phyloP scores from a whole-genome alignment of 2,797 vertebrate species.

The Pantherophis vulpinus region DNA sequence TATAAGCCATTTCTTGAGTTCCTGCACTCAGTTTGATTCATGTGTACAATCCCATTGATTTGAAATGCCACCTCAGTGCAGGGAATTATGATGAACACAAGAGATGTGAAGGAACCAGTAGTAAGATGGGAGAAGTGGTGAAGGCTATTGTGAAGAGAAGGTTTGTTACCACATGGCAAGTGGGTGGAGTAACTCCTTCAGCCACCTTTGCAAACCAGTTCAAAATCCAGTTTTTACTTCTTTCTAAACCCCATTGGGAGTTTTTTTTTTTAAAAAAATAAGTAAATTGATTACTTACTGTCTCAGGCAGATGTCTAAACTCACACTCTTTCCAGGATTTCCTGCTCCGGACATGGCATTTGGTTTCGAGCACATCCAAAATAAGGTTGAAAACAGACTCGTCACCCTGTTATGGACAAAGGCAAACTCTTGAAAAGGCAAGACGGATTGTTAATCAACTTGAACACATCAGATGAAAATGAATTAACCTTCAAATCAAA shows the following conservation, averaged over 20 bases:
- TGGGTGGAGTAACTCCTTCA: neutral
- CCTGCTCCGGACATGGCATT: slow-evolving; percentile 68
- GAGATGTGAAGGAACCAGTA: neutral
- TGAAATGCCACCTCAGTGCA: neutral
- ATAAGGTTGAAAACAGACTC: slow-evolving; percentile 66
- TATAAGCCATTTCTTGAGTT: neutral
- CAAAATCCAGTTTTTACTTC: neutral
- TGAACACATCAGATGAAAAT: neutral
- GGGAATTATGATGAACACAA: too few species aligned
- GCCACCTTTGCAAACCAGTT: neutral
- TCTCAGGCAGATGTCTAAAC: accelerated
- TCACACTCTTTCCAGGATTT: slow-evolving; percentile 51
- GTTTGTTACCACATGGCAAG: neutral
- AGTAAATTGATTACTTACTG: slow-evolving; percentile 56
- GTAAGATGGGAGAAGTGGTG: neutral
- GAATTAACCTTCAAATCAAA: neutral
- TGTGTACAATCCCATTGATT: neutral
- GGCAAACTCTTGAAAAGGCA: neutral
- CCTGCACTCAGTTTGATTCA: neutral
- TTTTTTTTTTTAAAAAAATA: neutral
- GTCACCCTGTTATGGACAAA: slow-evolving; percentile 42
- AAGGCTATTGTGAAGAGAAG: neutral
- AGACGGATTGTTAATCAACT: neutral
- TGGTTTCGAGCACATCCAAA: slow-evolving; percentile 67
- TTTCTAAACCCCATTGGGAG: neutral